A percentile compares a stretch with the other conserved stretches of the same genome.
Evolutionary conservation across 2,888 invertebrate genomes (phyloP).

Genomic region (Caradrina clavipalpis): DNA sequence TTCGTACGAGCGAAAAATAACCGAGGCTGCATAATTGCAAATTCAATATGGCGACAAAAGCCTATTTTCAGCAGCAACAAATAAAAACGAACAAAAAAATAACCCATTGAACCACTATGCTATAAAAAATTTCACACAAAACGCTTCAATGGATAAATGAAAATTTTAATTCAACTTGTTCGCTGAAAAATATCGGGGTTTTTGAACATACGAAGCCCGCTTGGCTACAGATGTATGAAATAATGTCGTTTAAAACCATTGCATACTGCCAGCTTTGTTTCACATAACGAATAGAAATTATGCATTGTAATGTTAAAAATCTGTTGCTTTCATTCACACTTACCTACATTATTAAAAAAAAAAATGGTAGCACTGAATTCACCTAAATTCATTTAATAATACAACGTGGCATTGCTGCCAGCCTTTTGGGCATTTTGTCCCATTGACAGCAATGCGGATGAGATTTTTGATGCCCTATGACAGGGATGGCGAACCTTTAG

Average conservation of each 20-base stretch:
- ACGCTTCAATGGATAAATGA: not conserved
- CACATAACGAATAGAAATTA: not conserved
- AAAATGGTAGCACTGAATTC: too few species aligned
- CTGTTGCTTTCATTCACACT: too few species aligned
- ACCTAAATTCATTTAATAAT: too few species aligned
- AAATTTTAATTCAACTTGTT: conserved; percentile 7
- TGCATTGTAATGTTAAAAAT: not conserved
- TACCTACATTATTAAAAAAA: too few species aligned
- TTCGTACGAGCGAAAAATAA: not conserved
- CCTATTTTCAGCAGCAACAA: not conserved
- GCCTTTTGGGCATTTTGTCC: too few species aligned
- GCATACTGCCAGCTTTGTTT: not conserved
- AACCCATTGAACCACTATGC: not conserved
- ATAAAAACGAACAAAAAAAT: not conserved
- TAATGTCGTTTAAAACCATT: conserved; percentile 14
- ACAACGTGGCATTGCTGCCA: too few species aligned
- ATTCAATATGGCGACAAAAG: not conserved
- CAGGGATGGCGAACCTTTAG: too few species aligned
- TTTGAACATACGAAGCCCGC: not conserved
- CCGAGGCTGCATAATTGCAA: not conserved
- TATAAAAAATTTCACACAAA: not conserved
- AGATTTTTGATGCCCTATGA: too few species aligned
- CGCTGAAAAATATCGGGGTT: not conserved
- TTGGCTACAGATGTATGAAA: not conserved
- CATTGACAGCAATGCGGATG: too few species aligned